These are phyloP conservation scores for Lymantria dispar DNA, from an alignment of 2,888 invertebrate species.

Conservation along the genomic window DNA sequence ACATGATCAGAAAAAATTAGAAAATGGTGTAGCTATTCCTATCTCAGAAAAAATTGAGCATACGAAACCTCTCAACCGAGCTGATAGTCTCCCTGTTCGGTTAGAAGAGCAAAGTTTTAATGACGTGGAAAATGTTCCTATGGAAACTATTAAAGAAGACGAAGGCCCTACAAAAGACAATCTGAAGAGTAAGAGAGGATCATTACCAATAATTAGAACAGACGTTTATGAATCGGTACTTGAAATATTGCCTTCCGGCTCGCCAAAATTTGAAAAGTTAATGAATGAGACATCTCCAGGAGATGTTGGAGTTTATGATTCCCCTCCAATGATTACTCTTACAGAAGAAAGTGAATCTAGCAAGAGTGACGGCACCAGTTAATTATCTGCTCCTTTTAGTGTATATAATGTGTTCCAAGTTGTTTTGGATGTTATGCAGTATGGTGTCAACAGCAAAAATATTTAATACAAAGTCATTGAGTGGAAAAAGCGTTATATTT, in stretches of 20 bases:
- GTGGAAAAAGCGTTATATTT: neutral
- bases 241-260: constrained; percentile 75
- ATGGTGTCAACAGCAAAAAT: constrained; percentile 7
- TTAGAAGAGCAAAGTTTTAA: constrained; percentile 66
- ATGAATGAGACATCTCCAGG: constrained; percentile 77
- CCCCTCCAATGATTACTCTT: constrained; percentile 74
- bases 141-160: constrained; percentile 67
- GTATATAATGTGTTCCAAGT: constrained; percentile 42
- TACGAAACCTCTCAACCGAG: constrained; percentile 72
- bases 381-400: constrained; percentile 45
- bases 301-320: constrained; percentile 48
- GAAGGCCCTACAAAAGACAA: constrained; percentile 57
- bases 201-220: constrained; percentile 67
- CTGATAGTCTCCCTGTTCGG: constrained; percentile 80
- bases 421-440: constrained; percentile 17
- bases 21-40: constrained; percentile 64
- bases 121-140: constrained; percentile 33
- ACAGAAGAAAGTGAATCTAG: constrained; percentile 73
- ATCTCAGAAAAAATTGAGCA: constrained; percentile 61
- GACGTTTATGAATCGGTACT: constrained; percentile 82
- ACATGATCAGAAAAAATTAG: constrained; percentile 67
- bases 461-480: neutral
- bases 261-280: constrained; percentile 83
- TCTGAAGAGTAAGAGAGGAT: constrained; percentile 64
- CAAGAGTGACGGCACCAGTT: constrained; percentile 69